phyloP scores from a whole-genome alignment of 2,888 invertebrate species.

The Andrena dorsata region DNA sequence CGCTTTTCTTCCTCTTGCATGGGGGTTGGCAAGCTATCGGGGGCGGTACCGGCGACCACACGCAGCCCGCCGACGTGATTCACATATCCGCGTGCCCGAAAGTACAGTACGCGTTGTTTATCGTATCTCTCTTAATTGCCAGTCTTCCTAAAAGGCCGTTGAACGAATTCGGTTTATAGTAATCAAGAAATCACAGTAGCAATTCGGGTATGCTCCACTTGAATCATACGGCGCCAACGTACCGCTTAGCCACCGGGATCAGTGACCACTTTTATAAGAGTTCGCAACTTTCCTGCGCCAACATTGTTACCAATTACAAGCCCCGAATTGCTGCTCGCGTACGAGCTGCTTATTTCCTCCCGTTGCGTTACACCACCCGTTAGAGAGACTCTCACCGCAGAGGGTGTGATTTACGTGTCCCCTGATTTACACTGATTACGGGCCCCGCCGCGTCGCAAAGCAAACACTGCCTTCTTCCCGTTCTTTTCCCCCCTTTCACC shows the following conservation, averaged over 20 bases:
- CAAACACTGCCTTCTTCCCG: constrained; percentile 79
- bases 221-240: no score
- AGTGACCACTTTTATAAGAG: no score
- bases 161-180: constrained; percentile 3
- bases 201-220: no score
- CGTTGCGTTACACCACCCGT: constrained; percentile 77
- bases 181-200: background rate
- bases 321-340: constrained; percentile 3
- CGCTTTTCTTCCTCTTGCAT: constrained; percentile 30
- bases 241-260: no score
- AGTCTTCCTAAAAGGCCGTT: background rate
- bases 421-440: constrained; percentile 85
- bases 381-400: constrained; percentile 80
- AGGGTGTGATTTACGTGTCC: constrained; percentile 84
- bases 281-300: no score
- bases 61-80: constrained; percentile 64
- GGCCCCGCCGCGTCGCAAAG: constrained; percentile 82
- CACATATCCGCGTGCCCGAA: constrained; percentile 51
- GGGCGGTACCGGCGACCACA: constrained; percentile 75
- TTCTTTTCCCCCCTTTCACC: constrained; percentile 30
- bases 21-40: constrained; percentile 58
- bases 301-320: constrained; percentile 4
- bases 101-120: constrained; percentile 40
- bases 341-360: constrained; percentile 40
- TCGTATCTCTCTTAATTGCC: constrained; percentile 16